Conservation (phyloP, 1,140 invertebrate species). For the honey bee (Apis mellifera) region Amel_HAv3.1 CM009938.2:6253001-6253500, state of each 20-base stretch:
- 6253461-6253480: constrained; percentile 44
- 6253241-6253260: constrained; percentile 69
- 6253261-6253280: constrained; percentile 67
- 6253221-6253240: constrained; percentile 66
- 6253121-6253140: not conserved
- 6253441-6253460: constrained; percentile 25
- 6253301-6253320: constrained; percentile 59
- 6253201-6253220: constrained; percentile 67
- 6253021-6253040: not conserved
- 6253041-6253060: not conserved
- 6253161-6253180: constrained; percentile 52
- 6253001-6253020: not conserved
- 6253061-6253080: not conserved
- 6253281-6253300: constrained; percentile 63
- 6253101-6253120: constrained; percentile 48
- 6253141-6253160: not conserved
- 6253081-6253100: not conserved
- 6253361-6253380: not conserved
- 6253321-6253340: not conserved
- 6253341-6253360: not conserved
- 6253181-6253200: constrained; percentile 55
- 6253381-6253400: too few relatives aligned
- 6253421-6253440: not conserved
- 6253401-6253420: not conserved
- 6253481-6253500: constrained; percentile 25